Evolutionary conservation across 2,113 vertebrate genomes (phyloP).

Genomic region (Chamaetylas fuelleborni): DNA sequence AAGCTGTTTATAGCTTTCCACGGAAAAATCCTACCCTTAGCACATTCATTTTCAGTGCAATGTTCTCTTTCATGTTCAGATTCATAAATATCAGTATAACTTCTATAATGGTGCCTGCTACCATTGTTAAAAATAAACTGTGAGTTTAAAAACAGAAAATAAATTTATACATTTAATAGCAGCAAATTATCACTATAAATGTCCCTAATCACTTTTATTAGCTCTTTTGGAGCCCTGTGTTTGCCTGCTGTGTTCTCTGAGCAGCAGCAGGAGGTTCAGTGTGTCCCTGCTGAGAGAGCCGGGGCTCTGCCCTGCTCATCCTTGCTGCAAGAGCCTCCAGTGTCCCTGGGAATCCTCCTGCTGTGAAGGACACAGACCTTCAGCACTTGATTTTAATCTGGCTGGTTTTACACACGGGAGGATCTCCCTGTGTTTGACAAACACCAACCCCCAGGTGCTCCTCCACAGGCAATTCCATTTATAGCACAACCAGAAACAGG

Average conservation of each 20-base stretch:
- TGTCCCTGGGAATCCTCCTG: fast-evolving
- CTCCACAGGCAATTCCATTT: neutral
- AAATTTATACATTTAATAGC: neutral
- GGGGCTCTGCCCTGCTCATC: neutral
- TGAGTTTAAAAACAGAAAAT: neutral
- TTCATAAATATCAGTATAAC: neutral
- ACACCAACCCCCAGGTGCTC: neutral
- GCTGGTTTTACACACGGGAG: neutral
- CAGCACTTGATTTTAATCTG: fast-evolving
- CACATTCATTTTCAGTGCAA: neutral
- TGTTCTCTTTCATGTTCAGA: neutral
- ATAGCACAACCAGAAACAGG: neutral
- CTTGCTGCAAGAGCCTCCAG: neutral
- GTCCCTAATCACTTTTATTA: neutral
- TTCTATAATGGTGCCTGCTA: neutral
- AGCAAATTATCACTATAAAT: neutral
- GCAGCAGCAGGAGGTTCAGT: neutral
- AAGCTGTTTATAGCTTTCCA: neutral
- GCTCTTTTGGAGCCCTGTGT: neutral
- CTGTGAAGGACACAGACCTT: neutral
- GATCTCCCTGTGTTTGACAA: neutral
- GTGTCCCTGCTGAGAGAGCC: fast-evolving
- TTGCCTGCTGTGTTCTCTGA: neutral
- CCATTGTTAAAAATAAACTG: neutral
- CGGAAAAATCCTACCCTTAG: neutral